Percentiles rank a stretch among this genome's conserved stretches.
Conservation (phyloP, 2,888 invertebrate genomes). For the Eurois occulta region DNA sequence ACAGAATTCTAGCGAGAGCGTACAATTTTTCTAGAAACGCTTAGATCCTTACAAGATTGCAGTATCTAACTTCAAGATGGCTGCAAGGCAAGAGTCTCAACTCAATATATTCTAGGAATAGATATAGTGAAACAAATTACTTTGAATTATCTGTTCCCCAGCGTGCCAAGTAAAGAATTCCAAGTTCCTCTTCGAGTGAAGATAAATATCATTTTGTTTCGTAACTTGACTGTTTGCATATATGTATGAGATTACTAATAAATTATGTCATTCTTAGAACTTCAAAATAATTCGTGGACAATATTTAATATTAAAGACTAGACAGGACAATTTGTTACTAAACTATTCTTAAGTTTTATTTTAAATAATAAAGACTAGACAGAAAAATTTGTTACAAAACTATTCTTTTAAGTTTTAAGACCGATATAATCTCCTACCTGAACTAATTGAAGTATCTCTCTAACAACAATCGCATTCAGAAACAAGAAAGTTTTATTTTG, state of each 20-base stretch:
- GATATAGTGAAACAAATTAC: constrained; percentile 61
- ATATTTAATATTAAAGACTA: background rate
- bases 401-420: too few species aligned
- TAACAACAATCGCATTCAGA: background rate
- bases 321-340: background rate
- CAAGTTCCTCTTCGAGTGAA: constrained; percentile 43
- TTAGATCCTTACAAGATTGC: constrained; percentile 37
- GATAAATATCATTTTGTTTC: constrained; percentile 57
- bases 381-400: too few species aligned
- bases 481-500: background rate
- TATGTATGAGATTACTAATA: constrained; percentile 7
- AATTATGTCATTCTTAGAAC: constrained; percentile 18
- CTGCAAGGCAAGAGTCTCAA: constrained; percentile 34
- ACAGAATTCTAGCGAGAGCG: background rate
- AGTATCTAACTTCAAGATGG: constrained; percentile 36
- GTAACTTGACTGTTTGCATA: constrained; percentile 45
- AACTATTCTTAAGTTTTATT: too few species aligned
- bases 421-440: background rate
- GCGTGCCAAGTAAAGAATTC: constrained; percentile 46
- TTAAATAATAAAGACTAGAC: background rate
- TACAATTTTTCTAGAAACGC: constrained; percentile 19
- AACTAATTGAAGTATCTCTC: background rate
- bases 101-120: constrained; percentile 38
- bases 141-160: constrained; percentile 54
- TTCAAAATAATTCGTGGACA: background rate